Conservation (phyloP, 2,797 vertebrate species). For the Diglossa cyanea region DNA sequence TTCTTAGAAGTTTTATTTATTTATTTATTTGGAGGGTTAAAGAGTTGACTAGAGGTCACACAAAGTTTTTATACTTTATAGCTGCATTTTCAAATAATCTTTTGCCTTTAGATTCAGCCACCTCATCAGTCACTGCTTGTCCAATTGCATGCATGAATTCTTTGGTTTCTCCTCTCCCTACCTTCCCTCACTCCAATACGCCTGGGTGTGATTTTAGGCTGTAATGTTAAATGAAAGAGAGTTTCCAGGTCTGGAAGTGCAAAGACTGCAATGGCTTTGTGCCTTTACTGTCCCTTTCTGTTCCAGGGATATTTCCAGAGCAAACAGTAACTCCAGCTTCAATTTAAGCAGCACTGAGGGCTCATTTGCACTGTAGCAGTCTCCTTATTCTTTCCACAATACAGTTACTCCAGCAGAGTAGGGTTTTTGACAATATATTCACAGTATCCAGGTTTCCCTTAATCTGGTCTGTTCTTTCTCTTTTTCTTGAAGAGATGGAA, state of each 20-base stretch:
- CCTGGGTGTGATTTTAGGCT: not conserved
- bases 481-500: not conserved
- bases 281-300: not conserved
- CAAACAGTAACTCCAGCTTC: not conserved
- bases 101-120: not conserved
- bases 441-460: not conserved
- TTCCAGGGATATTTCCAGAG: not conserved
- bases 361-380: not conserved
- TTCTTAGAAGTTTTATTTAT: not conserved
- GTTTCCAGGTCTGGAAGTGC: not conserved
- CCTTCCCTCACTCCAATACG: fast-evolving
- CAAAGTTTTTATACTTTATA: not conserved
- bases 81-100: not conserved
- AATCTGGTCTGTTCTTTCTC: not conserved
- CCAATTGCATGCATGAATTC: not conserved
- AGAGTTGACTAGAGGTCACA: not conserved
- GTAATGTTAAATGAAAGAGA: not conserved
- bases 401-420: not conserved
- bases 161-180: not conserved
- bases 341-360: not conserved
- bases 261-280: not conserved
- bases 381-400: not conserved
- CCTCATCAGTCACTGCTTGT: not conserved
- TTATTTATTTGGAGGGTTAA: not conserved
- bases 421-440: fast-evolving